phyloP scores from a whole-genome alignment of 2,797 vertebrate genomes.

The Sebastes hubbsi region DNA sequence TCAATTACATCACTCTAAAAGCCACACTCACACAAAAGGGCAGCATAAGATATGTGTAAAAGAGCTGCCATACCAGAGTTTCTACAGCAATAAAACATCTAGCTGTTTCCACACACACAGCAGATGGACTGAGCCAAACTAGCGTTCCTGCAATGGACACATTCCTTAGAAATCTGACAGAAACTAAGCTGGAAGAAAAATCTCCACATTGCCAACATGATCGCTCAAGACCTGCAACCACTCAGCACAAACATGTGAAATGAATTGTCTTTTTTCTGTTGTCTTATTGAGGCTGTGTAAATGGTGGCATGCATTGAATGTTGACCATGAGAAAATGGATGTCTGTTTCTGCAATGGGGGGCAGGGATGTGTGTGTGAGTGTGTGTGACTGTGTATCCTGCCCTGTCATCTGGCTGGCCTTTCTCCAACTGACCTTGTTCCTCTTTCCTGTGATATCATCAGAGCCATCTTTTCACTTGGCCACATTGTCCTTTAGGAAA shows the following conservation, averaged over 20 bases:
- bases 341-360: neutral
- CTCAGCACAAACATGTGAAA: conserved; percentile 21
- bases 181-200: conserved; percentile 5
- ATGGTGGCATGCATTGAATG: neutral
- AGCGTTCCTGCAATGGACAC: neutral
- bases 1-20: neutral
- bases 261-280: neutral
- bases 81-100: conserved; percentile 2
- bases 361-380: conserved; percentile 18
- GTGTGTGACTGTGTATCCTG: conserved; percentile 4
- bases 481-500: conserved; percentile 75
- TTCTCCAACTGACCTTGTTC: conserved; percentile 75
- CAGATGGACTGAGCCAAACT: neutral
- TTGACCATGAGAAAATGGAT: conserved; percentile 22
- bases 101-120: conserved; percentile 22
- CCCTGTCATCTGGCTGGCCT: conserved; percentile 49
- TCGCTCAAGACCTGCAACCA: conserved; percentile 33
- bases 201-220: conserved; percentile 2
- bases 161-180: conserved; percentile 5
- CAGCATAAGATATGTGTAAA: neutral
- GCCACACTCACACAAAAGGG: neutral
- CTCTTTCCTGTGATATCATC: conserved; percentile 77
- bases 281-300: neutral
- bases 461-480: conserved; percentile 69
- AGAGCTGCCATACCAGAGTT: neutral